Conservation (phyloP, 2,888 invertebrate genomes). For the Aspidiotus rigidus region DNA sequence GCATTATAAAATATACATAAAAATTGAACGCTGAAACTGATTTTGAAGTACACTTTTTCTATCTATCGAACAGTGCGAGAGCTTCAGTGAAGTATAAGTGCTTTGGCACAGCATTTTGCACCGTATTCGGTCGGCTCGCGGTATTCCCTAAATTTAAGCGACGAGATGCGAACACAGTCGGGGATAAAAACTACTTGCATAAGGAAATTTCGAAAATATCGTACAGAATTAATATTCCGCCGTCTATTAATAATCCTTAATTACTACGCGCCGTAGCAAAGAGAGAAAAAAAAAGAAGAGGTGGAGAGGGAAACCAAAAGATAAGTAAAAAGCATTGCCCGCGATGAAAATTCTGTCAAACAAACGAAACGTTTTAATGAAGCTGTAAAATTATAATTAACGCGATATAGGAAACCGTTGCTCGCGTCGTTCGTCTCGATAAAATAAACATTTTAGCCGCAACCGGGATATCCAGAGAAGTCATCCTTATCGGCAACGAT, state of each 20-base stretch:
- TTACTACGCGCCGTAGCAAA: background rate
- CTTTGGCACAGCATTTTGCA: too few relatives aligned
- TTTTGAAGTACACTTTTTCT: too few relatives aligned
- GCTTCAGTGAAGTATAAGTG: too few relatives aligned
- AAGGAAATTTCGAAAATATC: slow-evolving; percentile 1
- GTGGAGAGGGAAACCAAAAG: background rate
- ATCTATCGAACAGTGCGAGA: too few relatives aligned
- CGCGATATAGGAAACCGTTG: background rate
- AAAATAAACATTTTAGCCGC: too few relatives aligned
- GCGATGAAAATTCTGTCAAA: background rate
- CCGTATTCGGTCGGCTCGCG: background rate
- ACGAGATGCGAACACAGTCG: background rate
- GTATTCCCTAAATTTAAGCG: background rate
- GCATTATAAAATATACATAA: too few relatives aligned
- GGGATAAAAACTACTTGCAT: background rate
- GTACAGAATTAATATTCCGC: background rate
- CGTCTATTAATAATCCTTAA: slow-evolving; percentile 4
- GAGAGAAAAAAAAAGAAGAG: background rate
- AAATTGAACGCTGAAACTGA: too few relatives aligned
- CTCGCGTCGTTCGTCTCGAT: too few relatives aligned
- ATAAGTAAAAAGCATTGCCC: too few relatives aligned
- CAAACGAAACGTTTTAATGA: slow-evolving; percentile 2
- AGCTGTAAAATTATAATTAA: slow-evolving; percentile 2
- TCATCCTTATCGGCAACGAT: too few relatives aligned
- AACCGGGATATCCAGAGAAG: too few relatives aligned